A percentile compares a stretch with the other conserved stretches of the same genome.
Conservation (phyloP, 2,113 vertebrate species). For the Bubalus kerabau region DNA sequence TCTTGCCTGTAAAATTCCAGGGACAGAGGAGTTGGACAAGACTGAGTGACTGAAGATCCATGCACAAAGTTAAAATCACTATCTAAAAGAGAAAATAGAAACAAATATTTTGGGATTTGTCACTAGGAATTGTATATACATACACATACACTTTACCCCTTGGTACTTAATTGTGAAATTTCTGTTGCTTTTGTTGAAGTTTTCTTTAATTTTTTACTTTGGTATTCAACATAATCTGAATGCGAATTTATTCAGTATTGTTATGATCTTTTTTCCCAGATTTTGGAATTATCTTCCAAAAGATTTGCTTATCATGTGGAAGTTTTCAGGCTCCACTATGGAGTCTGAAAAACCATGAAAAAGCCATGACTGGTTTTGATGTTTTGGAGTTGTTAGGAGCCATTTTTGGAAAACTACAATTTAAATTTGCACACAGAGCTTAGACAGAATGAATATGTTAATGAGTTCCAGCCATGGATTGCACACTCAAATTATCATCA, state of each 20-base stretch:
- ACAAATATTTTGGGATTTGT: neutral
- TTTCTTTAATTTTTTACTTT: neutral
- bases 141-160: neutral
- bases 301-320: neutral
- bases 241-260: neutral
- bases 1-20: neutral
- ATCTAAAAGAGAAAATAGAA: neutral
- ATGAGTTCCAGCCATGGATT: constrained; percentile 63
- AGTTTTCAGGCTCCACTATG: neutral
- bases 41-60: neutral
- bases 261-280: neutral
- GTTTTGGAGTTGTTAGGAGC: constrained; percentile 19
- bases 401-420: constrained; percentile 55
- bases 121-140: neutral
- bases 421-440: constrained; percentile 74
- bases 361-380: neutral
- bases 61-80: neutral
- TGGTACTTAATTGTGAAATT: neutral
- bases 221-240: neutral
- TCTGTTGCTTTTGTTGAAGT: neutral
- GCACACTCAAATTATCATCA: constrained; percentile 80
- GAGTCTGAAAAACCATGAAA: neutral
- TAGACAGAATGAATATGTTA: constrained; percentile 74
- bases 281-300: neutral
- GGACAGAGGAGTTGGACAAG: neutral